These are phyloP conservation scores for Listrodromus nycthemerus DNA, from an alignment of 2,888 invertebrate genomes.

Conservation along the genomic window DNA sequence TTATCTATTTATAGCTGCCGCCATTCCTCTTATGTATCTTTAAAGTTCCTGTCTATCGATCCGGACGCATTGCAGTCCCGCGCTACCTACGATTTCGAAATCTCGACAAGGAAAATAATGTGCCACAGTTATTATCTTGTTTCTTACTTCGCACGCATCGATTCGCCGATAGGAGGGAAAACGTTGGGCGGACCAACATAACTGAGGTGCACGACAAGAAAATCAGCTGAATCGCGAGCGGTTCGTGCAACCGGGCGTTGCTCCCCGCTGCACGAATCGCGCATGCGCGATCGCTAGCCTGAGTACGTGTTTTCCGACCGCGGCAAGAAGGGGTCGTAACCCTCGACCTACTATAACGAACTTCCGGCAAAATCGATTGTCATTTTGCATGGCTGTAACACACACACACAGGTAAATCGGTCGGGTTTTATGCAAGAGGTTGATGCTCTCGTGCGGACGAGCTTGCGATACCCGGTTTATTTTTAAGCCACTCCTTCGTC, in stretches of 20 bases:
- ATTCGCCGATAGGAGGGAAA: neutral
- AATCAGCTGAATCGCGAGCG: constrained; percentile 30
- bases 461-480: constrained; percentile 48
- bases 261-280: constrained; percentile 2
- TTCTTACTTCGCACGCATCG: neutral
- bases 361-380: constrained; percentile 62
- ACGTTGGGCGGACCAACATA: neutral
- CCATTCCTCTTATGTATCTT: neutral
- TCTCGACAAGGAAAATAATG: neutral
- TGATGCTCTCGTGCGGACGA: constrained; percentile 41
- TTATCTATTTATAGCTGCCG: constrained; percentile 37
- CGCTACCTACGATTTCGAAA: neutral
- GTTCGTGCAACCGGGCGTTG: constrained; percentile 60
- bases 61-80: neutral
- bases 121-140: neutral
- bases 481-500: constrained; percentile 43
- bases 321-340: constrained; percentile 44
- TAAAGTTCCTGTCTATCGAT: constrained; percentile 17
- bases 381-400: constrained; percentile 42
- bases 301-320: constrained; percentile 27
- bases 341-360: constrained; percentile 60
- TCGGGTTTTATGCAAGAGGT: constrained; percentile 58
- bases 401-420: constrained; percentile 52
- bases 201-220: constrained; percentile 34
- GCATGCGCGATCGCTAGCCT: neutral